A percentile compares a stretch with the other conserved stretches of the same genome.
phyloP scores from a whole-genome alignment of 1,140 invertebrate species.

The Drosophila repletoides region DNA sequence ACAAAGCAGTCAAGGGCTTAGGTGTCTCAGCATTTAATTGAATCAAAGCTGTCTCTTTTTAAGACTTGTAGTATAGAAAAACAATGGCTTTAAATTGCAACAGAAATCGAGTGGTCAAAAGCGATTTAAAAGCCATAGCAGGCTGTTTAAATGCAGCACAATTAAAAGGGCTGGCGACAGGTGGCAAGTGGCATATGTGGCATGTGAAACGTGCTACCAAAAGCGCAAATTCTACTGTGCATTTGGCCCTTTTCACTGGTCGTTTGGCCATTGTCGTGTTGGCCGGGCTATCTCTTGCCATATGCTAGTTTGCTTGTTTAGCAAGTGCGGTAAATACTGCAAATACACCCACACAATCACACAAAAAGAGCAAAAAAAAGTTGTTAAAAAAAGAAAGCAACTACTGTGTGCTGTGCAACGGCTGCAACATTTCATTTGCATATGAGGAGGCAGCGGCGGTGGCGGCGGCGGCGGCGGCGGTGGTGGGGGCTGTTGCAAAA shows the following conservation, averaged over 20 bases:
- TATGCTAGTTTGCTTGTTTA: slow-evolving; percentile 46
- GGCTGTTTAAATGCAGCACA: background rate
- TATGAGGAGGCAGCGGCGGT: slow-evolving; percentile 36
- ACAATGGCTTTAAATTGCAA: no score
- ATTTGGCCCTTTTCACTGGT: slow-evolving; percentile 24
- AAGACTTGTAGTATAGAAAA: no score
- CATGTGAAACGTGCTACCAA: background rate
- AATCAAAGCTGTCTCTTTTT: no score
- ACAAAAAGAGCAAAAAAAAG: slow-evolving; percentile 4
- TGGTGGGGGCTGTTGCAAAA: slow-evolving; percentile 18
- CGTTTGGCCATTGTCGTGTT: no score
- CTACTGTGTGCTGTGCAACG: slow-evolving; percentile 1
- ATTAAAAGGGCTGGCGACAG: background rate
- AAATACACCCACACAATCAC: slow-evolving; percentile 14
- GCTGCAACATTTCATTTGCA: slow-evolving; percentile 68
- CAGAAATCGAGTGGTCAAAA: no score
- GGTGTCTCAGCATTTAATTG: no score
- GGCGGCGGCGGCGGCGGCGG: background rate
- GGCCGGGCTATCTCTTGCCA: slow-evolving; percentile 61
- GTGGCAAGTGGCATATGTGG: slow-evolving; percentile 9
- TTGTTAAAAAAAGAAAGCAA: slow-evolving; percentile 14
- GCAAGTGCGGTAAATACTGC: slow-evolving; percentile 61
- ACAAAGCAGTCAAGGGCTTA: no score
- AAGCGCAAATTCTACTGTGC: slow-evolving; percentile 32
- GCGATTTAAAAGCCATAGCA: background rate